These are phyloP conservation scores for Parus major DNA, from an alignment of 2,113 vertebrate species.

Conservation along the genomic window DNA sequence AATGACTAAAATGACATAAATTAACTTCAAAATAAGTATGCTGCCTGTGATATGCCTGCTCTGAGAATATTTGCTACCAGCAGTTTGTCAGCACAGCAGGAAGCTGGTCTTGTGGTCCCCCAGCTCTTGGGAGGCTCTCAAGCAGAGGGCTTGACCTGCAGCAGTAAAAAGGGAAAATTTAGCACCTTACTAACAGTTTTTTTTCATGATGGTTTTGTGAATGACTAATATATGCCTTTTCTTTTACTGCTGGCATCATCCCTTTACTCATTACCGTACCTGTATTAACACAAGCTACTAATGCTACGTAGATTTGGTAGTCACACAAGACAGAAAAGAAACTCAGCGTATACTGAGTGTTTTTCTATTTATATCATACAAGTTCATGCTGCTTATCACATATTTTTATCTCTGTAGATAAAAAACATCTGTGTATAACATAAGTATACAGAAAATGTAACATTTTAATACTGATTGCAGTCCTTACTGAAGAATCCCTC, in stretches of 20 bases:
- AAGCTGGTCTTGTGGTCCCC: not conserved
- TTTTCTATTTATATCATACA: not conserved
- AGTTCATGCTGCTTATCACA: not conserved
- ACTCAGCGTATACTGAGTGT: rapidly evolving
- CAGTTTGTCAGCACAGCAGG: not conserved
- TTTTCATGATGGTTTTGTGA: not conserved
- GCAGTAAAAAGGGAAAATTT: not conserved
- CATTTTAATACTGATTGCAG: rapidly evolving
- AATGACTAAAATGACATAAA: constrained; percentile 12
- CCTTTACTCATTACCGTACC: not conserved
- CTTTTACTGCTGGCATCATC: not conserved
- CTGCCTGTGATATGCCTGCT: not conserved
- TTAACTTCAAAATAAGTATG: not conserved
- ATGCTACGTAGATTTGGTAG: not conserved
- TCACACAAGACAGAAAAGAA: not conserved
- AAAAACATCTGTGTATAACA: not conserved
- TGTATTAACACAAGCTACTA: not conserved
- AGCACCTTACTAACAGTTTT: not conserved
- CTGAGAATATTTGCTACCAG: not conserved
- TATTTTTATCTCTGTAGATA: not conserved
- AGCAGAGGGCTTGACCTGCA: not conserved
- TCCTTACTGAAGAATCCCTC: not conserved
- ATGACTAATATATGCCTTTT: not conserved
- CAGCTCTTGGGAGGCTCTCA: not conserved
- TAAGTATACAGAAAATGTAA: not conserved